A percentile compares a stretch with the other conserved stretches of the same genome.
Evolutionary conservation across 1,140 invertebrate genomes (phyloP).

Genomic region (Teleopsis dalmanni): DNA sequence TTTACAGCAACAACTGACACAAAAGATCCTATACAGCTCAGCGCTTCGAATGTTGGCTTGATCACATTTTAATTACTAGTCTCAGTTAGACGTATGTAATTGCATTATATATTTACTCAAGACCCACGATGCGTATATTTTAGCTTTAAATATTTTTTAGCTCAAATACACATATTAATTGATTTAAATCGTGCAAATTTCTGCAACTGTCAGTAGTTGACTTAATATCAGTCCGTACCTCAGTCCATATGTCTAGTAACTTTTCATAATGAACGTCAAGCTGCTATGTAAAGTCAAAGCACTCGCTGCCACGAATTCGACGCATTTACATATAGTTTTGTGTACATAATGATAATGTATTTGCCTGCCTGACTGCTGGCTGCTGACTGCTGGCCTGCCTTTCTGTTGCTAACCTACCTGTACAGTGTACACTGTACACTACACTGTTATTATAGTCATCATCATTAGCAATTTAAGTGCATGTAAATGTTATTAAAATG

Average conservation of each 20-base stretch:
- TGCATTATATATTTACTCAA: no score
- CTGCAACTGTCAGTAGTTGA: neutral
- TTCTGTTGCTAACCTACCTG: neutral
- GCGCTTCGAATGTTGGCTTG: neutral
- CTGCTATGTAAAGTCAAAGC: neutral
- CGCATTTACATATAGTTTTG: neutral
- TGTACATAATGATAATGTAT: neutral
- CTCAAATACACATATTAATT: no score
- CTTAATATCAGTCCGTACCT: neutral
- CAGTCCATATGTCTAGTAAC: neutral
- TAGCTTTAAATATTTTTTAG: neutral
- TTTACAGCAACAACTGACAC: neutral
- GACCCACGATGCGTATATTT: conserved; percentile 1
- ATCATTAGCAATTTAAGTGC: no score
- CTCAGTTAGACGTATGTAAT: neutral
- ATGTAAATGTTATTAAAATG: no score
- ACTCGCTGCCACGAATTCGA: neutral
- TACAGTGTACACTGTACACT: neutral
- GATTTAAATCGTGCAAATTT: conserved; percentile 9
- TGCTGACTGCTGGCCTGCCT: neutral
- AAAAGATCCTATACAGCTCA: neutral
- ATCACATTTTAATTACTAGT: conserved; percentile 11
- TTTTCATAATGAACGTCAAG: neutral
- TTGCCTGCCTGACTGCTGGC: neutral
- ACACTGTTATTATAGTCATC: no score